Evolutionary conservation across 2,888 invertebrate genomes (phyloP), one percentile per base, ranked within the genome.

Genomic region (Sepiola atlantica): DNA sequence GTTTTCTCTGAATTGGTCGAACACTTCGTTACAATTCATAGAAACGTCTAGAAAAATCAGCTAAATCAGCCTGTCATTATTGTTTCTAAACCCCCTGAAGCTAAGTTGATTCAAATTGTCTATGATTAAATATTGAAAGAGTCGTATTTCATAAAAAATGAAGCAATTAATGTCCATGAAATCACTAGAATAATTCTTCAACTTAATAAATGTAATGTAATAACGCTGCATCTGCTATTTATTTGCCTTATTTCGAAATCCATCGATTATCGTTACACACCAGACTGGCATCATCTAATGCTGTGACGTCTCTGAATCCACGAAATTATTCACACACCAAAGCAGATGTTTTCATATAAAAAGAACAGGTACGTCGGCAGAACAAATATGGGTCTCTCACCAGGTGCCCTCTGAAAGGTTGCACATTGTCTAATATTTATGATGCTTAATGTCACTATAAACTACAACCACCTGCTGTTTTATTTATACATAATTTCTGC

Each of bases 221-320:
- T 16, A 77, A 77, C 12, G 77, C 18, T n/a, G 77, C 77, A 77
- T 77, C n/a, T 77, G 77, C n/a, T 77, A 77, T 12, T 32, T 77
- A n/a, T 77, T 77, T n/a, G 16, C 77, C n/a, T 77, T 32, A 20
- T 32, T n/a, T 77, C n/a, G 16, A n/a, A n/a, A 77, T 14, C 77
- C 77, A 77, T n/a, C 32, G n/a, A 32, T n/a, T 77, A n/a, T 20
- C 77, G n/a, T 77, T 77, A n/a, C n/a, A 77, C n/a, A 77, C 16
- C 77, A 77, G n/a, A n/a, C n/a, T 77, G 77, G 77, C n/a, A 77
- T 32, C 77, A 77, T 77, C n/a, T n/a, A 77, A 77, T 77, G n/a
- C n/a, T 77, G 14, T 32, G n/a, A 77, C n/a, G 18, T 77, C n/a
- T 77, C 32, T 14, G 77, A 77, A n/a, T 32, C n/a, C 77, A 77